Evolutionary conservation across 1,140 invertebrate species (phyloP).

Genomic region (Latrodectus geometricus): DNA sequence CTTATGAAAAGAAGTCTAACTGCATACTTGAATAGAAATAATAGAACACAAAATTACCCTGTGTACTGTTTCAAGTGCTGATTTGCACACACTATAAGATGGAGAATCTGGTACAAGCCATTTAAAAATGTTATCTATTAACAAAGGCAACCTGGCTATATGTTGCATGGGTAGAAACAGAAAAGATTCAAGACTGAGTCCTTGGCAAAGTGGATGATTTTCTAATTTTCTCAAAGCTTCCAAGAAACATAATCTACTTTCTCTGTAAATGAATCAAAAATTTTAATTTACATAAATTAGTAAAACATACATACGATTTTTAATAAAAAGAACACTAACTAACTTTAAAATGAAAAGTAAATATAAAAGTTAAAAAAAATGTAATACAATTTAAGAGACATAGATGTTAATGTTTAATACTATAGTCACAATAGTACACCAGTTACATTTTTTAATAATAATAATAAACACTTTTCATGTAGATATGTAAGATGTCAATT

Average conservation of each 20-base stretch:
- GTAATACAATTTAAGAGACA: too few relatives aligned
- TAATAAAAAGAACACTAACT: too few relatives aligned
- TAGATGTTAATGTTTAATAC: too few relatives aligned
- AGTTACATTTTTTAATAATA: too few relatives aligned
- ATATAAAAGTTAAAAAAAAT: neutral
- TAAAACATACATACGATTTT: too few relatives aligned
- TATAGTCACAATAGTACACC: too few relatives aligned
- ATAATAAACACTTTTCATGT: too few relatives aligned
- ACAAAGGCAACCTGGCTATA: constrained; percentile 89
- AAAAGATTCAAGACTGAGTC: constrained; percentile 90
- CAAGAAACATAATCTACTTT: constrained; percentile 73
- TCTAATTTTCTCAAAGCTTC: constrained; percentile 82
- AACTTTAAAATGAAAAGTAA: neutral
- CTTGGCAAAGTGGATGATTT: constrained; percentile 83
- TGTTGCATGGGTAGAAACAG: constrained; percentile 96
- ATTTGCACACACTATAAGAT: constrained; percentile 82
- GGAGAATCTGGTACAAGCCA: constrained; percentile 74
- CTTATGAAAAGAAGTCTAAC: too few relatives aligned
- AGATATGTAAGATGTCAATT: too few relatives aligned
- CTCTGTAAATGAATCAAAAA: constrained; percentile 67
- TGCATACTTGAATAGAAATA: too few relatives aligned
- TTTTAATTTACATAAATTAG: too few relatives aligned
- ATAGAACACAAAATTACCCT: constrained; percentile 69
- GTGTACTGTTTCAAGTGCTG: constrained; percentile 82
- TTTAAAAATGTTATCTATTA: constrained; percentile 89